Percentiles rank a stretch among this genome's conserved stretches.
Evolutionary conservation across 2,888 invertebrate genomes (phyloP).

Genomic region (Trachelus troglodyta): DNA sequence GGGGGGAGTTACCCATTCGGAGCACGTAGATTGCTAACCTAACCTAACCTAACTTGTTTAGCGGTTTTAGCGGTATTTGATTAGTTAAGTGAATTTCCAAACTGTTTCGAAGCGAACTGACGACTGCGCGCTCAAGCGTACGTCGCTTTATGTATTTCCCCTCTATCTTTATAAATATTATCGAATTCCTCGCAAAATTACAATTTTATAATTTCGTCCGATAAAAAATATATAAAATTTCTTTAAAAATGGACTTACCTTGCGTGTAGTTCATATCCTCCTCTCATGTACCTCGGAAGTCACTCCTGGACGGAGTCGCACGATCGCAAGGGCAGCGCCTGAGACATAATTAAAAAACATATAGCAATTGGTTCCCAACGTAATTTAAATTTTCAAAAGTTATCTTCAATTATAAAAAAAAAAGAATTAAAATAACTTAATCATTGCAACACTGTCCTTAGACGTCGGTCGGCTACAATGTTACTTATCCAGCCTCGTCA

Average conservation of each 20-base stretch:
- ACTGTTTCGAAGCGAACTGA: slow-evolving; percentile 46
- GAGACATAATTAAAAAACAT: slow-evolving; percentile 32
- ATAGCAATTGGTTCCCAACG: background rate
- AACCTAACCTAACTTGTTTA: slow-evolving; percentile 62
- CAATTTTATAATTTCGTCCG: background rate
- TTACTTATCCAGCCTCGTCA: background rate
- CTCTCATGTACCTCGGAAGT: slow-evolving; percentile 61
- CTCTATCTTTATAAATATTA: background rate
- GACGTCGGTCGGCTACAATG: background rate
- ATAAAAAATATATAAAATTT: background rate
- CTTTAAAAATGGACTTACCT: slow-evolving; percentile 45
- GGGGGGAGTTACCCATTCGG: slow-evolving; percentile 52
- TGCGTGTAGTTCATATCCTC: slow-evolving; percentile 65
- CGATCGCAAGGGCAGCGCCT: slow-evolving; percentile 44
- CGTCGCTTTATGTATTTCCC: background rate
- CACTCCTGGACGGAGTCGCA: slow-evolving; percentile 60
- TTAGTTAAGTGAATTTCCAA: slow-evolving; percentile 64
- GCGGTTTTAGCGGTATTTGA: slow-evolving; percentile 65
- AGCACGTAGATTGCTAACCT: slow-evolving; percentile 63
- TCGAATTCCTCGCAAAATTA: background rate
- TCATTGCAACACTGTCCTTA: background rate
- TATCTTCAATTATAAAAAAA: too few relatives aligned
- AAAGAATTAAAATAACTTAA: too few relatives aligned
- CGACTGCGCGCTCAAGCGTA: background rate
- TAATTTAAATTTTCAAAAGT: too few relatives aligned